phyloP scores from a whole-genome alignment of 2,888 invertebrate genomes.

The Lumbricus terrestris region DNA sequence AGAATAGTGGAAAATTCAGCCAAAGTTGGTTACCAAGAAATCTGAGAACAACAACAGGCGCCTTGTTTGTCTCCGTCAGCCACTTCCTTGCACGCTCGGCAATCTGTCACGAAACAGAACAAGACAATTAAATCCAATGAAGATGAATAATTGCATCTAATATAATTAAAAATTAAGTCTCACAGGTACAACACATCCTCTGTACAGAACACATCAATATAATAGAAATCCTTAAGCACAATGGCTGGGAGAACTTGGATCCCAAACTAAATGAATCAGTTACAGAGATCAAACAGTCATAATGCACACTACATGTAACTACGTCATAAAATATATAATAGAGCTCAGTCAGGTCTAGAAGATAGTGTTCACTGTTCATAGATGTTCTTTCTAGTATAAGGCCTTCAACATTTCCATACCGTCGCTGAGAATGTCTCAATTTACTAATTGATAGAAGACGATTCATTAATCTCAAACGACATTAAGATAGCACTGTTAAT shows the following conservation, averaged over 20 bases:
- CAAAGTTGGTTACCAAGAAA: conserved; percentile 37
- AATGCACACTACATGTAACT: neutral
- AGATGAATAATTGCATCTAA: neutral
- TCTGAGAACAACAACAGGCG: conserved; percentile 37
- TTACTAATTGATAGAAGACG: neutral
- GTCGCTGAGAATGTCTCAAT: neutral
- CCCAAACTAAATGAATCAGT: neutral
- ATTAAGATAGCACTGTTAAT: too few species aligned
- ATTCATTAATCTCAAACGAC: too few species aligned
- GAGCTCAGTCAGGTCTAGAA: neutral
- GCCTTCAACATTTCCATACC: neutral
- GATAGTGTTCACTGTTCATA: neutral
- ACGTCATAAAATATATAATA: too few species aligned
- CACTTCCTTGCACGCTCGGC: conserved; percentile 37
- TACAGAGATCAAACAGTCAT: neutral
- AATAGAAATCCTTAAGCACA: neutral
- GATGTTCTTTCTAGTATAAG: neutral
- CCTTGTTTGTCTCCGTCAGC: conserved; percentile 25
- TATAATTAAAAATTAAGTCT: neutral
- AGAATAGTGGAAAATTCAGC: neutral
- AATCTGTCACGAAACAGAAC: conserved; percentile 4
- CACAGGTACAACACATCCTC: neutral
- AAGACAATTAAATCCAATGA: neutral
- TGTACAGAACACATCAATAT: neutral
- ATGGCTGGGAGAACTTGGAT: neutral